Evolutionary conservation across 2,888 invertebrate species (phyloP), one percentile per base, ranked within the genome.

Genomic region (Troglohyphantes excavatus): DNA sequence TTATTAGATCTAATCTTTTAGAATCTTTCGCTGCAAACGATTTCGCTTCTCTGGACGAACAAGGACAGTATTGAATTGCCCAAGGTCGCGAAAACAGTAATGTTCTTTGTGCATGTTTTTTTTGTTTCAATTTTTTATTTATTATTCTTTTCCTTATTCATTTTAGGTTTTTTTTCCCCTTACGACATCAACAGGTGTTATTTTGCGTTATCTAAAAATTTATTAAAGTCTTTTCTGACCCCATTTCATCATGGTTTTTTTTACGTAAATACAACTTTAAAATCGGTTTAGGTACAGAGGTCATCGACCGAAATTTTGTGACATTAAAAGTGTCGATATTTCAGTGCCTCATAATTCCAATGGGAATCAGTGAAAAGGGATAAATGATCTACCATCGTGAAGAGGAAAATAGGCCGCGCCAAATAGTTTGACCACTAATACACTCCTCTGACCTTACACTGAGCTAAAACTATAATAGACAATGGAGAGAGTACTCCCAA

Each of bases 51-150:
- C 70, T 39, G 72, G 67, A 26, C 23, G 68, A 78, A 85, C 76
- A 85, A 85, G 76, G 68, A 68, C 68, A 85, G 61, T 46, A n/a
- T 72, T 72, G 61, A 68, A 68, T 70, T 68, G 39, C 67, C 46
- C 76, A 85, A 85, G 85, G 85, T 78, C 67, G 46, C 53, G 23
- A 65, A 27, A 53, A 81, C 68, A n/a, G 70, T 82, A 82, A 59
- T 70, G 70, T 39, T 63, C 26, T 19, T 23, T 9, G 21, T 53
- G 29, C 59, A 59, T 39, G 75, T 2, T 27, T 17, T 43, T 23
- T 43, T 43, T 17, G 29, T 39, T 23, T 39, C 21, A 39, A 70
- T 63, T 68, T 26, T 65, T 78, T 39, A n/a, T 11, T 78, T 39
- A 39, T 39, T 39, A 39, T 39, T 39, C 39, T n/a, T 61, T 81